These are phyloP conservation scores for Pseudanteris insignis DNA, from an alignment of 2,888 invertebrate species.

Conservation along the genomic window DNA sequence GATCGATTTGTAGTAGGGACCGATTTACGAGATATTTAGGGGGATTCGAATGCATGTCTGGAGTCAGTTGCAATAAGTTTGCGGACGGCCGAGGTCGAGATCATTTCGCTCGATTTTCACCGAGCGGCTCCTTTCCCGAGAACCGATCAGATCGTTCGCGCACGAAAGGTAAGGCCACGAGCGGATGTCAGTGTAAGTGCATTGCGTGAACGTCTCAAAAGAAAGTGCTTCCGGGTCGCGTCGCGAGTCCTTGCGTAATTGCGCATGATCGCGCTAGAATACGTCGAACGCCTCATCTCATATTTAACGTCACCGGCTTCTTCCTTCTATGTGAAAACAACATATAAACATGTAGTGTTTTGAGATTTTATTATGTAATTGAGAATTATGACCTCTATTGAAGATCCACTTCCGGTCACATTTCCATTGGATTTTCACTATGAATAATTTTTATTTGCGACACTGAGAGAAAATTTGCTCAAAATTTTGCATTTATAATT, in stretches of 20 bases:
- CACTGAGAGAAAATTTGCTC: too few species aligned
- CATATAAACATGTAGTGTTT: too few species aligned
- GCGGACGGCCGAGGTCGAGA: constrained; percentile 11
- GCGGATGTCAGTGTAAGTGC: constrained; percentile 26
- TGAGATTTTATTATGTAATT: too few species aligned
- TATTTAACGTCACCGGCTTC: too few species aligned
- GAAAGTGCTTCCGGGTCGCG: constrained; percentile 59
- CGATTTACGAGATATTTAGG: constrained; percentile 48
- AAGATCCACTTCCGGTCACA: too few species aligned
- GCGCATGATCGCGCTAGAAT: constrained; percentile 14
- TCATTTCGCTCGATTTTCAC: constrained; percentile 25
- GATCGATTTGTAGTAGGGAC: constrained; percentile 7
- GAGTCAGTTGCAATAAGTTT: constrained; percentile 50
- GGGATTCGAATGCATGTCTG: constrained; percentile 39
- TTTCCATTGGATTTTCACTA: too few species aligned
- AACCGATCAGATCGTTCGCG: constrained; percentile 8
- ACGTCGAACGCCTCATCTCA: neutral
- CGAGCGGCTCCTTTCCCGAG: constrained; percentile 40
- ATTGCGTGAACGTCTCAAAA: constrained; percentile 49
- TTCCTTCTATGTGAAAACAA: too few species aligned
- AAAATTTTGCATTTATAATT: too few species aligned
- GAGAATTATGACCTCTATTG: too few species aligned
- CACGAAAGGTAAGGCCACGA: constrained; percentile 16
- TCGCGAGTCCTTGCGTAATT: constrained; percentile 45
- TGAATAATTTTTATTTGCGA: too few species aligned